These are phyloP conservation scores for Drosophila nigrodunni DNA, from an alignment of 1,140 invertebrate genomes.

Conservation along the genomic window DNA sequence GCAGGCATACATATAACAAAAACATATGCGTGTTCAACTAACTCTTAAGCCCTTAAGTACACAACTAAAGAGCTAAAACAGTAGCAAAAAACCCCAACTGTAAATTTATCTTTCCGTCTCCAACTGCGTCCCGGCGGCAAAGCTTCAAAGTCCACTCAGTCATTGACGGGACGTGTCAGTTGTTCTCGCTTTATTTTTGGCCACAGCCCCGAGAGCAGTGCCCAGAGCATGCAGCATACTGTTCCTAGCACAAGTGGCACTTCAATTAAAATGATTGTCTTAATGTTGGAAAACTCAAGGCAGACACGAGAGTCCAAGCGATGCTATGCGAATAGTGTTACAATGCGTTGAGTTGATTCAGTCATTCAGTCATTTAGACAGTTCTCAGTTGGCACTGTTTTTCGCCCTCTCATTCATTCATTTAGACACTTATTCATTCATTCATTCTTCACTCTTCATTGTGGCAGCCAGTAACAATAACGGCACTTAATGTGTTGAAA, in stretches of 20 bases:
- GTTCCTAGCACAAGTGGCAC: slow-evolving; percentile 60
- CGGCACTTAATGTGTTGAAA: slow-evolving; percentile 74
- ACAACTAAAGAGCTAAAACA: slow-evolving; percentile 62
- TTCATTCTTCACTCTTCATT: slow-evolving; percentile 33
- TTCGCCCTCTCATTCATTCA: slow-evolving; percentile 37
- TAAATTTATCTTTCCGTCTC: slow-evolving; percentile 54
- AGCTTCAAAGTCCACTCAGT: slow-evolving; percentile 13
- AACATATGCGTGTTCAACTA: slow-evolving; percentile 1
- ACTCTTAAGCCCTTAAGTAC: slow-evolving; percentile 34
- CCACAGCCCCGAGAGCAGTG: neutral
- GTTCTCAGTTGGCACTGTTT: slow-evolving; percentile 24
- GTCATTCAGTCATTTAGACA: slow-evolving; percentile 37
- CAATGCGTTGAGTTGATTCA: slow-evolving; percentile 67
- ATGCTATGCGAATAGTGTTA: slow-evolving; percentile 35
- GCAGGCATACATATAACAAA: neutral
- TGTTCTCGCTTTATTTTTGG: slow-evolving; percentile 46
- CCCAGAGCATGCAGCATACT: neutral
- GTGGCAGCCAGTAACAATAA: slow-evolving; percentile 40
- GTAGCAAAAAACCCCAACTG: slow-evolving; percentile 8
- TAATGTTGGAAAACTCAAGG: slow-evolving; percentile 52
- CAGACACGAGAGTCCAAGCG: slow-evolving; percentile 23
- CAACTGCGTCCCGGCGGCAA: neutral
- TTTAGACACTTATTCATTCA: slow-evolving; percentile 35
- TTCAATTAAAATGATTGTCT: slow-evolving; percentile 82
- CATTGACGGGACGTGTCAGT: slow-evolving; percentile 30